Evolutionary conservation across 2,113 vertebrate species (phyloP).

Genomic region (Lepus europaeus): DNA sequence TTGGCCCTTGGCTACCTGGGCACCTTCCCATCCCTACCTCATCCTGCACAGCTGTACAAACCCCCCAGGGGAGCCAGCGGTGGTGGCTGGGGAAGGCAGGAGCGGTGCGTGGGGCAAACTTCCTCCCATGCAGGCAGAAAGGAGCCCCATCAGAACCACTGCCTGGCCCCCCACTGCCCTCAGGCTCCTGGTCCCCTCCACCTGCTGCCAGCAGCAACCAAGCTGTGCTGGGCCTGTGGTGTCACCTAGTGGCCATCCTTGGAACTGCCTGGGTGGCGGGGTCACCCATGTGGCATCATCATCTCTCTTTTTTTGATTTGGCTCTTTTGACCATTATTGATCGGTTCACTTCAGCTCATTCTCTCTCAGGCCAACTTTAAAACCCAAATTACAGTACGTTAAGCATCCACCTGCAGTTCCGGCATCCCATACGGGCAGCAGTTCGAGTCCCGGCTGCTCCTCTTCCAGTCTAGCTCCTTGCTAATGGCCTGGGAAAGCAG

Average conservation of each 20-base stretch:
- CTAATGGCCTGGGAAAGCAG: too few relatives aligned
- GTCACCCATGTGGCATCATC: not conserved
- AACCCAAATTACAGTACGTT: not conserved
- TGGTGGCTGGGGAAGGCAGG: not conserved
- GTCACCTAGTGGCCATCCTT: slow-evolving; percentile 14
- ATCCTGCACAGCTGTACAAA: not conserved
- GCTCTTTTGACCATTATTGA: too few relatives aligned
- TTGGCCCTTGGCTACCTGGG: not conserved
- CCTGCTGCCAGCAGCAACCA: slow-evolving; percentile 39
- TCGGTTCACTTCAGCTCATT: not conserved
- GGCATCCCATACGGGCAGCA: too few relatives aligned
- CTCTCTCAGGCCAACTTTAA: not conserved
- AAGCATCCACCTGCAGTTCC: too few relatives aligned
- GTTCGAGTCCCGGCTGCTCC: too few relatives aligned
- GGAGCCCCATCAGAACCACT: not conserved
- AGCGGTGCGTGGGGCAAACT: not conserved
- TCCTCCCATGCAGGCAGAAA: not conserved
- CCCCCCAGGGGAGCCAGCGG: not conserved
- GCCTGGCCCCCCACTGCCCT: not conserved
- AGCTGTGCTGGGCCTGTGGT: slow-evolving; percentile 38
- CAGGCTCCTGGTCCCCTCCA: not conserved
- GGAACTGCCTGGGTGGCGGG: not conserved
- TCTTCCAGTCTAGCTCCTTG: too few relatives aligned
- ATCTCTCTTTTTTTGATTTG: not conserved
- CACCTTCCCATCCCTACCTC: not conserved